Evolutionary conservation across 2,888 invertebrate species (phyloP), one percentile per base, ranked within the genome.

Genomic region (Lasioglossum villosulum): DNA sequence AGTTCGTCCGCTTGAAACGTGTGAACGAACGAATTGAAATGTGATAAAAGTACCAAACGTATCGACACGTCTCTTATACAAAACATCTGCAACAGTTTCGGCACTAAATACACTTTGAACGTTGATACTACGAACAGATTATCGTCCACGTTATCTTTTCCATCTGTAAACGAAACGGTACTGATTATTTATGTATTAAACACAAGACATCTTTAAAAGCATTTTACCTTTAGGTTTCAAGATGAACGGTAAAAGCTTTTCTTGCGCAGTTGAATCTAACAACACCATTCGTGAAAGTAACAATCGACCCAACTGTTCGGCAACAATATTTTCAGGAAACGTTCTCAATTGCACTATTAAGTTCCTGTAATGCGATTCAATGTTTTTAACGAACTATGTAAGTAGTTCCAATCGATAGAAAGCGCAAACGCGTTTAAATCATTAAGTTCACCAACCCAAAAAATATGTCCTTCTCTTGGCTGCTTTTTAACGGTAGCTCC

Each of bases 51-150:
- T 71, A 98, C 96, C 89, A 97, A 96, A 84, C 99, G 96, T 76
- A 98, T 97, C 95, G 98, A 98, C 70, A 97, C 96, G 94, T 99
- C 99, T 89, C 98, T 96, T 5, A 99, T 97, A 91, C 97, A 97
- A 95, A 99, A 98, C 94, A 98, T 97, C 93, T 97, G 97, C 89
- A 98, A 95, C 59, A 98, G 95, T 95, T 97, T 97, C 77, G 97
- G 98, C 90, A 98, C 96, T 45, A 99, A 95, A 95, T 97, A 96
- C 90, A 96, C 96, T 91, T 96, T 97, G 93, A 98, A 98, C 4
- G 97, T 96, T 82, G 96, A 95, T 70, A 96, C 95, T 73, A 96
- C 96, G 93, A 98, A 98, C 82, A 98, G 95, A 45, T 97, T 97
- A 79, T 95, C 92, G 48, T 95, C 95, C 72, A 96, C 96, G 39